These are phyloP conservation scores for Drosophila tripunctata DNA, from an alignment of 2,888 invertebrate species.

Conservation along the genomic window DNA sequence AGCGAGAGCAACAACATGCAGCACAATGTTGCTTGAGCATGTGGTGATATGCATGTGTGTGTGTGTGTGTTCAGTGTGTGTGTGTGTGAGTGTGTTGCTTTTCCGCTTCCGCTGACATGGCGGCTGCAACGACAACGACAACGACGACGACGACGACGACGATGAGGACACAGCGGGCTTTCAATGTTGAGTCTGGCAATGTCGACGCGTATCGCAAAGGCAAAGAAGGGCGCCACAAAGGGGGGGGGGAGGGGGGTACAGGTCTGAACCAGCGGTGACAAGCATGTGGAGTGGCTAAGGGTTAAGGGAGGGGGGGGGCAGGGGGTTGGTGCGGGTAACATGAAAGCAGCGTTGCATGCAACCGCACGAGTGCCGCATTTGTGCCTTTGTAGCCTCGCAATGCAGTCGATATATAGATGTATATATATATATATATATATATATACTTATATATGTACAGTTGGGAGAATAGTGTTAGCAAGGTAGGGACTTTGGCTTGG, in stretches of 20 bases:
- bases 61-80: constrained; percentile 17
- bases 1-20: constrained; percentile 37
- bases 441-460: not conserved
- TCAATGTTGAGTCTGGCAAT: not conserved
- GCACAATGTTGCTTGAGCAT: constrained; percentile 48
- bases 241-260: not conserved
- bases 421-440: not conserved
- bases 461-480: not conserved
- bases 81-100: constrained; percentile 61
- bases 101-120: constrained; percentile 77
- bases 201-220: too few species aligned
- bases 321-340: constrained; percentile 39
- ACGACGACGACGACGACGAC: not conserved
- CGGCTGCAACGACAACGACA: constrained; percentile 53
- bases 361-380: constrained; percentile 72
- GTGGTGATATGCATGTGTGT: constrained; percentile 14
- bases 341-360: constrained; percentile 76
- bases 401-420: constrained; percentile 7
- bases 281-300: not conserved
- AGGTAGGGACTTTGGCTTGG: not conserved
- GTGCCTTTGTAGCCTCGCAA: constrained; percentile 65
- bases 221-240: not conserved
- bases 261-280: not conserved
- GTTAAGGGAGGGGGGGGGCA: not conserved
- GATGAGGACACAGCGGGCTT: constrained; percentile 28